These are phyloP conservation scores for Drosophila persimilis DNA, from an alignment of 1,140 invertebrate genomes.

Conservation along the genomic window DNA sequence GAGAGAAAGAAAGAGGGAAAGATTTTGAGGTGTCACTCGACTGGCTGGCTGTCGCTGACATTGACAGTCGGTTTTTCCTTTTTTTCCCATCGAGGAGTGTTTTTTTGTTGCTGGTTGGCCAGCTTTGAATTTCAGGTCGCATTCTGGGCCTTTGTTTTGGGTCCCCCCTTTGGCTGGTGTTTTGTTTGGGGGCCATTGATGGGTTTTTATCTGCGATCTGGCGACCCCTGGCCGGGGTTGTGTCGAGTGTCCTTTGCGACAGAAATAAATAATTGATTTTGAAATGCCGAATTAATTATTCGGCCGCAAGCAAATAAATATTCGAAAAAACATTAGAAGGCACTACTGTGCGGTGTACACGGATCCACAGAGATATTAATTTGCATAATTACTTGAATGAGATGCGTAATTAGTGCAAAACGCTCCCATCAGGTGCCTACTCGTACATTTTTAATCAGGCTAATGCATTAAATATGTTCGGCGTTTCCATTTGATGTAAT, in stretches of 20 bases:
- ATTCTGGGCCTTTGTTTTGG: constrained; percentile 7
- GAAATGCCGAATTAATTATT: constrained; percentile 40
- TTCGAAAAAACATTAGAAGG: constrained; percentile 9
- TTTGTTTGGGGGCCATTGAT: constrained; percentile 31
- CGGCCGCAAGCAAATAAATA: constrained; percentile 27
- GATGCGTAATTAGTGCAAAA: constrained; percentile 51
- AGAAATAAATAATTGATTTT: constrained; percentile 45
- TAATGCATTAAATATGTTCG: constrained; percentile 34
- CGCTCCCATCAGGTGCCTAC: constrained; percentile 3
- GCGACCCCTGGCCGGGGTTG: constrained; percentile 23
- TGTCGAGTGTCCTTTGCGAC: constrained; percentile 20
- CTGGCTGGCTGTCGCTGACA: constrained; percentile 40
- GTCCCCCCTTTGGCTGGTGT: too few relatives aligned
- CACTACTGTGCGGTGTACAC: too few relatives aligned
- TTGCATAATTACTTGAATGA: constrained; percentile 51
- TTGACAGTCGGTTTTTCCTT: constrained; percentile 49
- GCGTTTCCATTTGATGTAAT: constrained; percentile 11
- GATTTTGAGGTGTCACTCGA: constrained; percentile 47
- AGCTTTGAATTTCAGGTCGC: constrained; percentile 44
- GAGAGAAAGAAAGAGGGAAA: constrained; percentile 23
- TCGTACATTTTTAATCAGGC: constrained; percentile 38
- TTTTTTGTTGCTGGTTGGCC: not conserved
- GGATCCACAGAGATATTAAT: constrained; percentile 19
- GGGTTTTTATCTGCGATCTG: constrained; percentile 34
- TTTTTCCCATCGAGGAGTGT: constrained; percentile 15